These are phyloP conservation scores for Peromyscus leucopus DNA, from an alignment of 2,113 vertebrate species.

Conservation along the genomic window DNA sequence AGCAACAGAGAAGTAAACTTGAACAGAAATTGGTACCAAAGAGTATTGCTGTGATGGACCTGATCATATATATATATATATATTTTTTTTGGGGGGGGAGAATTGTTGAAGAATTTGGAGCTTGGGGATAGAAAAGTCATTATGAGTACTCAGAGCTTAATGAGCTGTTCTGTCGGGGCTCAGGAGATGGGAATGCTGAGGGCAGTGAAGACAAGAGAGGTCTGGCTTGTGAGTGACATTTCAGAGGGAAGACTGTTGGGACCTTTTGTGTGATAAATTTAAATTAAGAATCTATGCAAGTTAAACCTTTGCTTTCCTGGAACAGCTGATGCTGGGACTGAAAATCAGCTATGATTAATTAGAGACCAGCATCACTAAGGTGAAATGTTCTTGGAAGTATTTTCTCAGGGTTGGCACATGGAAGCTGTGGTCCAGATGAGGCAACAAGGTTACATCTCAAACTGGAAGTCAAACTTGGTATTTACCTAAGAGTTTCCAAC, in stretches of 20 bases:
- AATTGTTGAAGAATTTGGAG: not conserved
- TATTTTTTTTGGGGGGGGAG: not conserved
- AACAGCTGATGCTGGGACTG: not conserved
- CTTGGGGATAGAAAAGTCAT: not conserved
- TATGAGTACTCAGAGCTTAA: not conserved
- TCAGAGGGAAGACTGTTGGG: not conserved
- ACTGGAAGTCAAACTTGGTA: not conserved
- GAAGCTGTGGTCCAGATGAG: not conserved
- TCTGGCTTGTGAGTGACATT: not conserved
- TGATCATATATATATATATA: too few relatives aligned
- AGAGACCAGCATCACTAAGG: not conserved
- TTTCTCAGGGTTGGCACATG: not conserved
- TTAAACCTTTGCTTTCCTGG: not conserved
- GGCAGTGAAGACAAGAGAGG: not conserved
- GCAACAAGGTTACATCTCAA: not conserved
- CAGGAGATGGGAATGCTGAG: not conserved
- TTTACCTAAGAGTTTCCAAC: not conserved
- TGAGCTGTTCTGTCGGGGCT: not conserved
- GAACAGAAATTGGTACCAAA: not conserved
- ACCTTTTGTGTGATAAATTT: not conserved
- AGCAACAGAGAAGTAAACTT: not conserved
- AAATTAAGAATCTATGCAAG: not conserved
- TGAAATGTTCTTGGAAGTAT: not conserved
- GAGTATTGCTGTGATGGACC: not conserved
- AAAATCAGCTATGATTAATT: not conserved